Percentiles rank a stretch among this genome's conserved stretches.
These are phyloP conservation scores for Carduelis carduelis DNA, from an alignment of 2,797 vertebrate species.

Conservation along the genomic window DNA sequence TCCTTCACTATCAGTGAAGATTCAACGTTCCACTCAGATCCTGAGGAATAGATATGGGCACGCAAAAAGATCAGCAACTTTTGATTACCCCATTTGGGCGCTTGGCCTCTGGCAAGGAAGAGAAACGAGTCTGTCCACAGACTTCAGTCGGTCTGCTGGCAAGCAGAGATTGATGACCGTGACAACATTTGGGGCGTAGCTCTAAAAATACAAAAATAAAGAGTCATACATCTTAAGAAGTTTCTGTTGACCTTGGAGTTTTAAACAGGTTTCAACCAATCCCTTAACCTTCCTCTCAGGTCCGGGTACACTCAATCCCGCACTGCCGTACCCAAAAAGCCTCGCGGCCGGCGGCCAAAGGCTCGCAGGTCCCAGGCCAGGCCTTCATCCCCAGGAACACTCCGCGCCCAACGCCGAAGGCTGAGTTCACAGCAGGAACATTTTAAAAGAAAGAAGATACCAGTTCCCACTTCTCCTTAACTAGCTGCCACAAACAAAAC, in stretches of 20 bases:
- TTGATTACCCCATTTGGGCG: not conserved
- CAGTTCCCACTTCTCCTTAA: not conserved
- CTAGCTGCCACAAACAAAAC: not conserved
- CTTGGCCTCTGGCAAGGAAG: not conserved
- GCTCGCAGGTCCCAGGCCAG: not conserved
- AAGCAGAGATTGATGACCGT: fast-evolving
- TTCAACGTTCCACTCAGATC: not conserved
- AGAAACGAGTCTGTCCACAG: not conserved
- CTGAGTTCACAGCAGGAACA: not conserved
- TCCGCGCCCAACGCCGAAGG: not conserved
- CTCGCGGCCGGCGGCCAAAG: fast-evolving
- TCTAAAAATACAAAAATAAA: not conserved
- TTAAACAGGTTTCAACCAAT: not conserved
- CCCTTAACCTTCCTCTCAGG: fast-evolving
- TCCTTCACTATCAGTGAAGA: not conserved
- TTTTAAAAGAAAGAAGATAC: not conserved
- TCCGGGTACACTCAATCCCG: fast-evolving
- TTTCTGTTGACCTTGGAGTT: not conserved
- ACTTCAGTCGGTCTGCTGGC: not conserved
- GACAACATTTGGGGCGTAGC: not conserved
- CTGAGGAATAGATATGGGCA: not conserved
- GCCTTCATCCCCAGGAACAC: fast-evolving
- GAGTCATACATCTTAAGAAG: not conserved
- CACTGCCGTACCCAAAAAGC: fast-evolving
- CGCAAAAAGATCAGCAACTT: not conserved